Evolutionary conservation across 1,140 invertebrate genomes (phyloP).

Genomic region (Maniola jurtina): DNA sequence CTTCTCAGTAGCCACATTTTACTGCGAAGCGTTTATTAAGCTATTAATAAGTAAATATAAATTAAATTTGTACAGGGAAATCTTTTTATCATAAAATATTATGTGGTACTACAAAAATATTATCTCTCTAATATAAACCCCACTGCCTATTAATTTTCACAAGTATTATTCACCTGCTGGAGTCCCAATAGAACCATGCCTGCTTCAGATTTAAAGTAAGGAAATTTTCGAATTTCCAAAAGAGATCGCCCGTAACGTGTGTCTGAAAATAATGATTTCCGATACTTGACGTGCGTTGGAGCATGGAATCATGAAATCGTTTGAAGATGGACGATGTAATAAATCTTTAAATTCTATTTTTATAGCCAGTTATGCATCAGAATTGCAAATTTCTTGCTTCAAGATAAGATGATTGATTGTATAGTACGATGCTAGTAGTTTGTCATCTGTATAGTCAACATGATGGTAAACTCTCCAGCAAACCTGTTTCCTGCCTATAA

Average conservation of each 20-base stretch:
- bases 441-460: no score
- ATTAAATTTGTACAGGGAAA: slow-evolving; percentile 9
- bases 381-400: no score
- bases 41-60: slow-evolving; percentile 25
- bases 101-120: slow-evolving; percentile 7
- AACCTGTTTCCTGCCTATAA: no score
- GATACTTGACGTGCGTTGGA: slow-evolving; percentile 9
- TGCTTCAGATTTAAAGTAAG: slow-evolving; percentile 47
- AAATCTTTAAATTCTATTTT: no score
- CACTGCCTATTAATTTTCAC: slow-evolving; percentile 48
- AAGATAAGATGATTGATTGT: no score
- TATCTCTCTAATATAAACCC: slow-evolving; percentile 44
- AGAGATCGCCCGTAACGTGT: slow-evolving; percentile 58
- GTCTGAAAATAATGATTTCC: slow-evolving; percentile 70
- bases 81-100: slow-evolving; percentile 21
- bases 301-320: neutral
- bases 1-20: slow-evolving; percentile 35
- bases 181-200: slow-evolving; percentile 72
- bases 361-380: no score
- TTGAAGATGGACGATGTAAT: no score
- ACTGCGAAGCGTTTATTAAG: slow-evolving; percentile 40
- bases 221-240: slow-evolving; percentile 64
- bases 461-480: no score
- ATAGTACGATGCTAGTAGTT: no score
- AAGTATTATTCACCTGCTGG: slow-evolving; percentile 70